Evolutionary conservation across 2,888 invertebrate genomes (phyloP), one percentile per base, ranked within the genome.

Genomic region (Calameuta pallipes): DNA sequence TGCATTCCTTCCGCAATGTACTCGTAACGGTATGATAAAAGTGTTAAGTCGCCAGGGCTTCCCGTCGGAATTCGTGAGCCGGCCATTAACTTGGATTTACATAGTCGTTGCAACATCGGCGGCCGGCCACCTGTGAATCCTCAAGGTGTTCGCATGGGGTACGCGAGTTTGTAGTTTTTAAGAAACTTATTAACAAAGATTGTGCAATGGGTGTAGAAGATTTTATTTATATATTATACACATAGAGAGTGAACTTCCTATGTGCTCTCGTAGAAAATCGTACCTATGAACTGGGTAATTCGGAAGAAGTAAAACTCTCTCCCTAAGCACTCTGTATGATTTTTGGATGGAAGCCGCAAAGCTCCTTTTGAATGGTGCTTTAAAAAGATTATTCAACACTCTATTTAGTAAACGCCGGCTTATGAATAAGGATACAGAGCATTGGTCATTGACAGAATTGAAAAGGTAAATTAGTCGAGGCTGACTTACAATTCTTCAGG

Each of bases 1-100:
- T 56, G 56, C 56, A 6, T 56, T 23, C 23, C 31, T 23, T 71
- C 34, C 15, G 71, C 34, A 31, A 12, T 71, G 33, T 71, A 31
- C 71, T 71, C 69, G 70, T 78, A 78, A 78, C 78, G 78, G 78
- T 78, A 78, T 35, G 78, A 35, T n/a, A 37, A 41, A 78, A 78
- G 78, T 75, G 78, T 75, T 78, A 78, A 78, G 75, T 78, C 75
- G 71, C 23, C 23, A 9, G 30, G 23, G n/a, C 56, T 75, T 70
- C 37, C 76, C 71, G 78, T 78, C 68, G 78, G 76, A 76, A 78
- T 76, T 76, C 78, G 76, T 76, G 68, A 78, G 78, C 31, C 41
- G 11, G n/a, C 35, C 70, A 68, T 78, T 78, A 73, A 76, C 68
- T 73, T 35, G 15, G 73, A 76, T 78, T 78, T 76, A 76, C 76